phyloP scores from a whole-genome alignment of 2,113 vertebrate genomes.

The Tupaia chinensis region DNA sequence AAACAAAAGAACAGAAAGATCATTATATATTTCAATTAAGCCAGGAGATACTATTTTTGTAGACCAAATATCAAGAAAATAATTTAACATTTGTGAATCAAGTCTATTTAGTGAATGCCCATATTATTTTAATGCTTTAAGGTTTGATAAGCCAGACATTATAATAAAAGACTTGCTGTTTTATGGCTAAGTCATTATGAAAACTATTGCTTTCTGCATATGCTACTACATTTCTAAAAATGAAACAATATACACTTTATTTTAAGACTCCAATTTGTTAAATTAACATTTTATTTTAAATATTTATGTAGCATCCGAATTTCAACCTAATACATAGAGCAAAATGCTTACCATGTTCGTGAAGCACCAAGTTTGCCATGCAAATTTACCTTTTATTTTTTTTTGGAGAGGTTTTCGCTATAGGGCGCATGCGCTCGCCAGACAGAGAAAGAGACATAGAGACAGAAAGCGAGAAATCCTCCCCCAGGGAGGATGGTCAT shows the following conservation, averaged over 20 bases:
- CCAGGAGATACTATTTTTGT: slow-evolving; percentile 10
- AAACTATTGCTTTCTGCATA: not conserved
- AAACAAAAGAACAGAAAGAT: not conserved
- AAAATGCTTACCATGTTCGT: not conserved
- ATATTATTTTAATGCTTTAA: slow-evolving; percentile 8
- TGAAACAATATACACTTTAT: not conserved
- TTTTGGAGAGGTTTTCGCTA: too few relatives aligned
- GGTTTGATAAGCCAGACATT: not conserved
- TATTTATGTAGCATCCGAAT: not conserved
- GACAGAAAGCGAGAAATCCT: too few relatives aligned
- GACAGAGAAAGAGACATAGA: too few relatives aligned
- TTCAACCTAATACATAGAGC: not conserved
- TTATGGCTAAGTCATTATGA: not conserved
- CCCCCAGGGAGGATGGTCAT: too few relatives aligned
- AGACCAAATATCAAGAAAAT: not conserved
- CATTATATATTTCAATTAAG: not conserved
- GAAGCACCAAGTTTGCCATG: not conserved
- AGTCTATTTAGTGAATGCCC: not conserved
- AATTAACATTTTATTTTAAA: not conserved
- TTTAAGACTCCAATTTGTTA: not conserved
- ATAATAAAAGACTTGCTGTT: not conserved
- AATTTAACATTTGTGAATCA: not conserved
- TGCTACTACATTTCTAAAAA: slow-evolving; percentile 4
- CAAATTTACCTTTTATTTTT: not conserved
- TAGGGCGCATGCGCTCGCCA: too few relatives aligned